These are phyloP conservation scores for Pluvianellus socialis DNA, from an alignment of 2,113 vertebrate genomes.

Conservation along the genomic window DNA sequence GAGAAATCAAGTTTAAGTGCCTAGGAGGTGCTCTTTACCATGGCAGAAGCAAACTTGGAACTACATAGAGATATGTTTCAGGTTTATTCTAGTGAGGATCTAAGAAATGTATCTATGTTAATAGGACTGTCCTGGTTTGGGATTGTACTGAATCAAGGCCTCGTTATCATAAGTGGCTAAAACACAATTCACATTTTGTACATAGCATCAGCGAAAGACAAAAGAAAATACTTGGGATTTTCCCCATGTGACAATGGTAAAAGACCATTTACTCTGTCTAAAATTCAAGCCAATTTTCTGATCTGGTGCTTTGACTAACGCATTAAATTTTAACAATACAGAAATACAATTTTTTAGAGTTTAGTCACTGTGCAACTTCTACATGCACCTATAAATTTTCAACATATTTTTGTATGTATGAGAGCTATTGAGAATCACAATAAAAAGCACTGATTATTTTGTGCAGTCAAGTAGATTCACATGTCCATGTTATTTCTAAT, in stretches of 20 bases:
- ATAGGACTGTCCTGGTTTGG: not conserved
- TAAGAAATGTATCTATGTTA: not conserved
- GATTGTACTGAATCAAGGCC: not conserved
- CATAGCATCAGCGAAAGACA: not conserved
- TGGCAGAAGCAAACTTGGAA: not conserved
- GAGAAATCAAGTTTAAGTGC: not conserved
- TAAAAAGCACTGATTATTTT: not conserved
- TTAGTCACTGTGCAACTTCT: not conserved
- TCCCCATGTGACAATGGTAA: not conserved
- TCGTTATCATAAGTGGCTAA: not conserved
- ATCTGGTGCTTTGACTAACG: not conserved
- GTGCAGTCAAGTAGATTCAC: not conserved
- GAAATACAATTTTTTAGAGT: not conserved
- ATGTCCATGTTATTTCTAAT: not conserved
- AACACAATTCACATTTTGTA: not conserved
- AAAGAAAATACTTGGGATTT: not conserved
- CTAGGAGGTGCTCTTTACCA: accelerated
- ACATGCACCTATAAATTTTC: not conserved
- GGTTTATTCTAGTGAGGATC: not conserved
- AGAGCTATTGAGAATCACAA: not conserved
- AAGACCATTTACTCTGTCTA: not conserved
- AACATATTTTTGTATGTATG: not conserved
- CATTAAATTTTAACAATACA: not conserved
- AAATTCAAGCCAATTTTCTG: not conserved
- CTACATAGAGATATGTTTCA: not conserved